Evolutionary conservation across 1,140 invertebrate species (phyloP), one percentile per base, ranked within the genome.

Genomic region (Stratiolaelaps scimitus): DNA sequence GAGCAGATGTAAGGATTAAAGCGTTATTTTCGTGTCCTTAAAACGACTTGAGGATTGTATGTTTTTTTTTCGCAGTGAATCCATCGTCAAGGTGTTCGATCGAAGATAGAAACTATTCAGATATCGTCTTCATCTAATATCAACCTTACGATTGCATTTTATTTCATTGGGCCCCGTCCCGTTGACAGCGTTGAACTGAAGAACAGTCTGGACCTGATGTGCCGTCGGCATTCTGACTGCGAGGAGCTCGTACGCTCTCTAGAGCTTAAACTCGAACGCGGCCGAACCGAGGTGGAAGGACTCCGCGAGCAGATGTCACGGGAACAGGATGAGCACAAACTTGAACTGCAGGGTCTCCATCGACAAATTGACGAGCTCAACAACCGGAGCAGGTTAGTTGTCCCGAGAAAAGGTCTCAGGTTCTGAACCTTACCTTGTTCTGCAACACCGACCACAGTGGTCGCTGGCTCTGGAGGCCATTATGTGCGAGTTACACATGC

Each of bases 171-270:
- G 15, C 23, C 47, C 19, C 7, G 19, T 20, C 15, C 15, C 15
- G 23, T 60, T 60, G n/a, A 29, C 53, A 60, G 53, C 26, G 13
- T 60, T 26, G 53, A 60, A 10, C 53, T 60, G 17, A 60, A 60
- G 53, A 60, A 60, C 6, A 60, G 53, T 60, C 23, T 60, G 15
- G 53, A 60, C 53, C 53, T 60, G 1, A 60, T 60, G 53, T 60
- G 53, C 53, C 53, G 53, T 29, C 53, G 53, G 15, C 53, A 60
- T 23, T 60, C 53, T 19, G 53, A 60, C 13, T 60, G 26, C 17
- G 53, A 60, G 34, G 53, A 60, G 26, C 53, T 29, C 26, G 20
- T 26, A 5, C 26, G 34, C 26, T 17, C 34, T 13, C 53, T 60
- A 15, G 15, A 26, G 17, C 53, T 29, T 17, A 34, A 26, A 29